Percentiles rank a stretch among this genome's conserved stretches.
Evolutionary conservation across 2,797 vertebrate species (phyloP).

Genomic region (Parambassis ranga): DNA sequence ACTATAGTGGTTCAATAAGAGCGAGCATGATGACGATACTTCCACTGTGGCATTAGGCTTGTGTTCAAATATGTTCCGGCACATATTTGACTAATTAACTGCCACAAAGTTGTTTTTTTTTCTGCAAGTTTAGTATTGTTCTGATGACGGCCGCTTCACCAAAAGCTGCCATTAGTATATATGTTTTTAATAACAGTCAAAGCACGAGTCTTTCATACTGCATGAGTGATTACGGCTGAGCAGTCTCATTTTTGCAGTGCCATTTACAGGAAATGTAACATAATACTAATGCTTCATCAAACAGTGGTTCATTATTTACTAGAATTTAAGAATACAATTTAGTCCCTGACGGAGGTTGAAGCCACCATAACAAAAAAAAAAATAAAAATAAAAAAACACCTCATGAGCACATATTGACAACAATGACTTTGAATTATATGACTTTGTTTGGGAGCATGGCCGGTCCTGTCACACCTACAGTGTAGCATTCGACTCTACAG

Average conservation of each 20-base stretch:
- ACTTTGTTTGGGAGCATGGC: slow-evolving; percentile 13
- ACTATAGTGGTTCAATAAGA: slow-evolving; percentile 66
- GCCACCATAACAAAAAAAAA: slow-evolving; percentile 37
- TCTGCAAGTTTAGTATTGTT: slow-evolving; percentile 55
- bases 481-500: slow-evolving; percentile 55
- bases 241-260: slow-evolving; percentile 46
- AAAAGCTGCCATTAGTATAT: slow-evolving; percentile 59
- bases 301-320: slow-evolving; percentile 73
- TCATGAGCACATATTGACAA: slow-evolving; percentile 47
- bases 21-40: slow-evolving; percentile 54
- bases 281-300: slow-evolving; percentile 58
- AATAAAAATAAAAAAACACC: slow-evolving; percentile 10
- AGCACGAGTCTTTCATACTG: slow-evolving; percentile 53
- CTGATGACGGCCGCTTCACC: slow-evolving; percentile 54
- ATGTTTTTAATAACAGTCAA: slow-evolving; percentile 68
- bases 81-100: slow-evolving; percentile 46
- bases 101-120: slow-evolving; percentile 48
- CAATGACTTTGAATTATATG: slow-evolving; percentile 35
- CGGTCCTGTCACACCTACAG: slow-evolving; percentile 53
- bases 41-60: slow-evolving; percentile 60
- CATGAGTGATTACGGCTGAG: slow-evolving; percentile 43
- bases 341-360: slow-evolving; percentile 59
- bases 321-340: slow-evolving; percentile 52
- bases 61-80: slow-evolving; percentile 55
- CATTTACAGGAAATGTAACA: slow-evolving; percentile 48